Conservation (phyloP, 2,797 vertebrate genomes). For the Urocyon cinereoargenteus region DNA sequence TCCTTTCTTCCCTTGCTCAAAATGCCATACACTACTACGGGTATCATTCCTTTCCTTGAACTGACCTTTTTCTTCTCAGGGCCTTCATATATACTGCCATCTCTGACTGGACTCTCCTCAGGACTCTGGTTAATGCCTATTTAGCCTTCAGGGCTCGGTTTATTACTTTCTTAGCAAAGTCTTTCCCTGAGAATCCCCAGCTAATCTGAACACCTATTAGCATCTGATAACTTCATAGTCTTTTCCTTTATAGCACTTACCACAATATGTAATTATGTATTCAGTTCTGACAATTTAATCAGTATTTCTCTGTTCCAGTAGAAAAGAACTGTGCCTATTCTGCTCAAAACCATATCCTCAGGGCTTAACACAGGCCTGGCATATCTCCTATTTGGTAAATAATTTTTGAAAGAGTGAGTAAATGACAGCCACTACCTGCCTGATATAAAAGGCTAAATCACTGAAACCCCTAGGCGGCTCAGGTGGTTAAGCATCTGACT, state of each 20-base stretch:
- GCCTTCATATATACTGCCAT: neutral
- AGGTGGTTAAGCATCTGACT: neutral
- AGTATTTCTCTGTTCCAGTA: neutral
- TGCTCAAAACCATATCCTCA: conserved; percentile 28
- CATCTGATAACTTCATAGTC: neutral
- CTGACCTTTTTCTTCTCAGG: neutral
- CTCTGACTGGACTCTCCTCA: neutral
- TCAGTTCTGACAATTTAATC: conserved; percentile 23
- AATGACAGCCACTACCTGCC: conserved; percentile 47
- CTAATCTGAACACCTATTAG: neutral
- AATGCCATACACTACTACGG: neutral
- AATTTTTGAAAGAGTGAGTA: conserved; percentile 48
- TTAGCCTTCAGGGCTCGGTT: neutral
- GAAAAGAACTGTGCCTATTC: neutral
- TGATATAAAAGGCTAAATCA: conserved; percentile 17
- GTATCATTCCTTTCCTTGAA: neutral
- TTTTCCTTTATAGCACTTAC: neutral
- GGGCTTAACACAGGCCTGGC: neutral
- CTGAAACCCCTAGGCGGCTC: neutral
- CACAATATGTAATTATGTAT: neutral
- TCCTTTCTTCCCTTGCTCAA: neutral
- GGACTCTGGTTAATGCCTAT: neutral
- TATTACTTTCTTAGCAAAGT: neutral
- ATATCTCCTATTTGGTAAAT: neutral
- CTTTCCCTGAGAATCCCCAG: neutral